Base-by-base conservation (phyloP, 2,797 vertebrate species). In the Platalea minor region DNA sequence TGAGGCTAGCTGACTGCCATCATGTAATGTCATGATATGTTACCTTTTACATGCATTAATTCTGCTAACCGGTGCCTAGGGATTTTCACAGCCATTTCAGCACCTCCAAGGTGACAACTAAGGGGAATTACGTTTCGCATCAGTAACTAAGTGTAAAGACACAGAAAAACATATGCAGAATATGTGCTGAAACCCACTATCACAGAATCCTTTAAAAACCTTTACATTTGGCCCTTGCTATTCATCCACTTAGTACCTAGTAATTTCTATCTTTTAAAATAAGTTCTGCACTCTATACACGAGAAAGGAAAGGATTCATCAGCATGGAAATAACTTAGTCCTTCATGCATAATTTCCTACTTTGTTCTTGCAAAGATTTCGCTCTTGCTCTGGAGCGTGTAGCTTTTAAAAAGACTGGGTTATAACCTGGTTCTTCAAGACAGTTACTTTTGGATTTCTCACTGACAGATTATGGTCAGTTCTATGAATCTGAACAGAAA, bases 61-160 rank as follows among this genome's bases (percentile, higher is more conserved):
- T 79, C 69, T 85, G 68, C 72, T 90, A 77, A 85, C 68, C 29
- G 84, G 25, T 73, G 57, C 89, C 83, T 60, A 57, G 82, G 69
- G 68, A 88, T 85, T 87, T 96, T 93, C 91, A 91, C 70, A 83
- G 77, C 64, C 74, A 33, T 88, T 91, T 96, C 88, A 91, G 56
- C 88, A 92, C 85, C 82, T 89, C 76, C 78, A 91, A 91, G 75
- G 94, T 73, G 68, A 92, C 43, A 61, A 37, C 63, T 80, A 75
- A 85, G 46, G 64, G 65, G 78, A 95, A 76, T 79, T 77, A 53
- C 0, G 2, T 48, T 84, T 93, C 3, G 4, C 86, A 85, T 70
- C 84, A 91, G 26, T 68, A 89, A 81, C 31, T 33, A 73, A 74
- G 72, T 50, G 48, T 25, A 91, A 91, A 85, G 45, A 37, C 57